Conservation (phyloP, 1,140 invertebrate species). For the roundworm (Caenorhabditis elegans) region DNA sequence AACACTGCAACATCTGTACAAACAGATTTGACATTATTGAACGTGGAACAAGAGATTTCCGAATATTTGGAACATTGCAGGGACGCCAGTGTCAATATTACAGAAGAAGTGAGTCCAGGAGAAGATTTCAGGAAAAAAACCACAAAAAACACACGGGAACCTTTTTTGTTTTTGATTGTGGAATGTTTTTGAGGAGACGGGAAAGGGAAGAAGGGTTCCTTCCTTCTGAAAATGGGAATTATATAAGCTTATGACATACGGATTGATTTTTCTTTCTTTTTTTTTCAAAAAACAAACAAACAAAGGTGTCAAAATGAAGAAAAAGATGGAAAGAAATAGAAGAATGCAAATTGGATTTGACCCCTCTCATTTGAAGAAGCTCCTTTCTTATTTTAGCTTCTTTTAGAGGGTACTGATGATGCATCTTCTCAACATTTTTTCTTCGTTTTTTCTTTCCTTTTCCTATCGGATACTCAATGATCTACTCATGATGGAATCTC, state of each 20-base stretch:
- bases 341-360: constrained; percentile 29
- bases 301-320: constrained; percentile 21
- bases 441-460: background rate
- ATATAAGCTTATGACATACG: background rate
- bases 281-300: background rate
- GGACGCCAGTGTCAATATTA: constrained; percentile 14
- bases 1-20: constrained; percentile 28
- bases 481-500: constrained; percentile 19
- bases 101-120: constrained; percentile 8
- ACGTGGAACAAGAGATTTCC: constrained; percentile 40
- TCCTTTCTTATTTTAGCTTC: background rate
- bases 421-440: background rate
- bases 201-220: background rate
- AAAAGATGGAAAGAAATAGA: background rate
- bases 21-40: constrained; percentile 40
- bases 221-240: background rate
- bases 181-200: constrained; percentile 21
- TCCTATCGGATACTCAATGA: background rate
- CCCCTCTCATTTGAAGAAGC: background rate
- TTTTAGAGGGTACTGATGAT: constrained; percentile 1
- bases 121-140: background rate
- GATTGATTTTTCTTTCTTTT: background rate
- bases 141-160: too few relatives aligned
- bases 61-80: constrained; percentile 35
- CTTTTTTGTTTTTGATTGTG: background rate